phyloP scores from a whole-genome alignment of 1,140 invertebrate genomes.

The Danaus melanippus region DNA sequence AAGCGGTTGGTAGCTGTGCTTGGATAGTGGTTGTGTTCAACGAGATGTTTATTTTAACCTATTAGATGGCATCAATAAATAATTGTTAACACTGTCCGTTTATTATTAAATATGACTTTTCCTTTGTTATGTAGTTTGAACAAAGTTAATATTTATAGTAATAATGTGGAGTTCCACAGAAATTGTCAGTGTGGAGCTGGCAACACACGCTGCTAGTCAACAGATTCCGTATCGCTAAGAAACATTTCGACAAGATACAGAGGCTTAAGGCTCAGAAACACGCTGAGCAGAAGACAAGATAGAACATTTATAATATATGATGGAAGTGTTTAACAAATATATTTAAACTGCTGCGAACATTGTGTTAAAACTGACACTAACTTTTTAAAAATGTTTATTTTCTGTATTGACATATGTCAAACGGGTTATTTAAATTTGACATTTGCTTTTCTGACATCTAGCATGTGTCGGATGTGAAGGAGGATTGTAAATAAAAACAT shows the following conservation, averaged over 20 bases:
- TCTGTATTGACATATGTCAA: too few relatives aligned
- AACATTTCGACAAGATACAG: constrained; percentile 39
- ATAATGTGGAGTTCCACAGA: constrained; percentile 27
- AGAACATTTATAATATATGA: too few relatives aligned
- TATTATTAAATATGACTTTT: constrained; percentile 10
- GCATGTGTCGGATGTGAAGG: too few relatives aligned
- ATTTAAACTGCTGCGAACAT: too few relatives aligned
- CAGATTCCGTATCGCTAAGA: constrained; percentile 43
- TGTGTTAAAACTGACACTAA: too few relatives aligned
- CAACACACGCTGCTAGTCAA: constrained; percentile 38
- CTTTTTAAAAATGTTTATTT: too few relatives aligned
- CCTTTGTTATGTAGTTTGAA: not conserved
- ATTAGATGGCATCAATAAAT: constrained; percentile 44
- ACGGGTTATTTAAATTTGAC: too few relatives aligned
- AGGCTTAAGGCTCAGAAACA: constrained; percentile 27
- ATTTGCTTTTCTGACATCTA: too few relatives aligned
- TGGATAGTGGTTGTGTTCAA: constrained; percentile 17
- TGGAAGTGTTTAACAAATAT: too few relatives aligned
- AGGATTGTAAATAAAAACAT: constrained; percentile 6
- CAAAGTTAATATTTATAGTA: not conserved
- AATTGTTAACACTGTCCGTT: constrained; percentile 34
- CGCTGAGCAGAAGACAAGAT: not conserved
- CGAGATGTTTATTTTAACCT: constrained; percentile 37
- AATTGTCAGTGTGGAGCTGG: constrained; percentile 51
- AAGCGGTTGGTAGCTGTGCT: not conserved